Evolutionary conservation across 2,113 vertebrate genomes (phyloP), one percentile per base, ranked within the genome.

Genomic region (Notiomystis cincta): DNA sequence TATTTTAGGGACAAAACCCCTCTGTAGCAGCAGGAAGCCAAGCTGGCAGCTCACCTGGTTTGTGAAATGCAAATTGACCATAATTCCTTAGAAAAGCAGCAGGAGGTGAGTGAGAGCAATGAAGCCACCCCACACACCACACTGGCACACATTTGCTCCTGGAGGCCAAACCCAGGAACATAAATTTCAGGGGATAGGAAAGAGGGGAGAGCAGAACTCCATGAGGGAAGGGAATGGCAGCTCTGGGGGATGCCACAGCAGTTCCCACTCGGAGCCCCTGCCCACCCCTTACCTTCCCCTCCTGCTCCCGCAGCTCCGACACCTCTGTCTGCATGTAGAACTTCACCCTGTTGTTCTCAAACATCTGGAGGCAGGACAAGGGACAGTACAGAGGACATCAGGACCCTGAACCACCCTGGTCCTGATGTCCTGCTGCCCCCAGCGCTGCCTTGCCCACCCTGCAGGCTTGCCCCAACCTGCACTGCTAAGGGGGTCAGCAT

Each of bases 301-400:
- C 99, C 97, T 99, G 99, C 87, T 99, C 99, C 93, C 99, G 98
- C 93, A 99, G 98, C 97, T 99, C 99, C 0, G 98, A 99, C 93
- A 99, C 99, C 96, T 99, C 99, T 1, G 99, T 99, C 98, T 99
- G 98, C 99, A 99, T 99, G 98, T 99, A 99, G 98, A 99, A 99
- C 98, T 99, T 99, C 95, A 99, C 99, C 73, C 98, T 98, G 96
- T 99, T 99, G 83, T 93, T 98, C 97, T 99, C 99, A 18, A 99
- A 99, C 98, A 99, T 98, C 99, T 99, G 97, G 31, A 75, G 5
- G 5, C 11, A 28, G 9, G 0, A 84, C 47, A 91, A 5, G 21
- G 51, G 60, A 70, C 78, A 87, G 50, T 89, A 38, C 17, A 89
- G 31, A 17, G 23, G 12, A 54, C 35, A 79, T 93, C 44, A 92